These are phyloP conservation scores for Thalassophryne amazonica DNA, from an alignment of 2,797 vertebrate species.

Conservation along the genomic window DNA sequence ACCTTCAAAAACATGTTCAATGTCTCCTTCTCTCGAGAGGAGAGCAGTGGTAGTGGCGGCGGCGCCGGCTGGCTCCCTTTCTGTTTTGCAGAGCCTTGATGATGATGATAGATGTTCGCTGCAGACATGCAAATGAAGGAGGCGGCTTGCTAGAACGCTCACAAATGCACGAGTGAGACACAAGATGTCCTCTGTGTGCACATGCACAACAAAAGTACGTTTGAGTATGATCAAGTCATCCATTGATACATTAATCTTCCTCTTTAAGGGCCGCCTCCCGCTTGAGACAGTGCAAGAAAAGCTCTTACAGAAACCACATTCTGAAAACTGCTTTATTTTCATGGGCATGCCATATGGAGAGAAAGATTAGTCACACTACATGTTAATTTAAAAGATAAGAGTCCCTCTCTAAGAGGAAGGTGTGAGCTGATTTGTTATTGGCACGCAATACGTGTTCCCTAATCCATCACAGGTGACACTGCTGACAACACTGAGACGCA, in stretches of 20 bases:
- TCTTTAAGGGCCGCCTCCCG: constrained; percentile 41
- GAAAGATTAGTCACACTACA: constrained; percentile 34
- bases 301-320: constrained; percentile 29
- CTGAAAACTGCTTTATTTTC: constrained; percentile 47
- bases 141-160: constrained; percentile 37
- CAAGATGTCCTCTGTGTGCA: not conserved
- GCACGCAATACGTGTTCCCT: constrained; percentile 36
- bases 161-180: not conserved
- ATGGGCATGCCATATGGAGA: constrained; percentile 13
- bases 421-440: constrained; percentile 43
- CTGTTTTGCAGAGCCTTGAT: constrained; percentile 66
- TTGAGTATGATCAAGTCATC: constrained; percentile 59
- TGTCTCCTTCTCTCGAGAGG: constrained; percentile 51
- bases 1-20: constrained; percentile 56
- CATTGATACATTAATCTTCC: constrained; percentile 57
- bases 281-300: constrained; percentile 32
- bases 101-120: constrained; percentile 75
- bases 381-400: constrained; percentile 34
- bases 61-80: constrained; percentile 42
- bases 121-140: constrained; percentile 73
- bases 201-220: constrained; percentile 25
- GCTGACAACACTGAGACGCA: constrained; percentile 9
- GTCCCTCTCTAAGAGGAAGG: constrained; percentile 7
- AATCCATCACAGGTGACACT: constrained; percentile 50
- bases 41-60: too few relatives aligned